Evolutionary conservation across 2,888 invertebrate genomes (phyloP), one percentile per base, ranked within the genome.

Genomic region (Alsophila aescularia): DNA sequence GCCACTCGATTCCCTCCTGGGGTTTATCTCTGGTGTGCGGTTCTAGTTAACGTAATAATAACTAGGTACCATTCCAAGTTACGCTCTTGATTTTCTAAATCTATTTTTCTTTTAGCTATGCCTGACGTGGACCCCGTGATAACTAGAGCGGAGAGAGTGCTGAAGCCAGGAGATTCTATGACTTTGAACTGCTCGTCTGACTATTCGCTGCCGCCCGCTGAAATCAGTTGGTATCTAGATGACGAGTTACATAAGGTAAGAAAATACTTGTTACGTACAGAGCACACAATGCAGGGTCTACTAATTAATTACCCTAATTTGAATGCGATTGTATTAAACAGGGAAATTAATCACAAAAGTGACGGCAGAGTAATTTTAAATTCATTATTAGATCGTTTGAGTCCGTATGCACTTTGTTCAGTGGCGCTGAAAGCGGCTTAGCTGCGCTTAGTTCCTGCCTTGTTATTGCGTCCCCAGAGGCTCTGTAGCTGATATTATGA

Each of bases 211-310:
- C 90, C 90, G 12, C 80, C 90, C 10, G 79, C 90, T n/a, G 87
- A 89, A 58, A 90, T 91, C 66, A 89, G 87, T 76, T 91, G 90
- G 90, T 90, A 88, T 71, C 85, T 91, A 68, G 89, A 90, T 68
- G 81, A 87, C 51, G 89, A 88, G 62, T 66, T 87, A 57, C 90
- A 90, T 73, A 90, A 87, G 90, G 90, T n/a, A n/a, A n/a, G n/a
- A 90, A 69, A 40, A 81, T 79, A 65, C 12, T n/a, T n/a, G n/a
- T n/a, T n/a, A 1, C 4, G 42, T 10, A 18, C 5, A 7, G 24
- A 31, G 10, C 45, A 44, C 34, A 37, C 48, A 50, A 36, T 35
- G 27, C n/a, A 3, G 16, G 21, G 10, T 41, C 16, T 45, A 43
- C 50, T 42, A 41, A 59, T 63, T 53, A 47, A 62, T 67, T 64